Evolutionary conservation across 2,888 invertebrate genomes (phyloP), one percentile per base, ranked within the genome.

Genomic region (Catocala sponsa): DNA sequence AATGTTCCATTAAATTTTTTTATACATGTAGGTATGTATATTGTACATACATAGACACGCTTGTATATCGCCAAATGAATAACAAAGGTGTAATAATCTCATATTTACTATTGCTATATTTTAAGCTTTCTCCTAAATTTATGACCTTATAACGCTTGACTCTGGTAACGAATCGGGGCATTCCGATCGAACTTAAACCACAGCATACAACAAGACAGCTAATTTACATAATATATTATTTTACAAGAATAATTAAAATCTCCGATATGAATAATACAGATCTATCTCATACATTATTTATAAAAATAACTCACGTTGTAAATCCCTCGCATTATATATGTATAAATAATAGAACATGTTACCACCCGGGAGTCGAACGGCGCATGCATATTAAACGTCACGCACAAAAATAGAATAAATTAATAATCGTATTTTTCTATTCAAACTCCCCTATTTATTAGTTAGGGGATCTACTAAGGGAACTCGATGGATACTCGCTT

Each of bases 321-420:
- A 25, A 77, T 69, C 68, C 69, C 69, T n/a, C 42, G 61, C 60
- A 73, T 74, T 68, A 74, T 69, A 74, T 71, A 68, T 60, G 67
- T 73, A 57, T 75, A 79, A 75, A 73, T 77, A 79, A 79, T 81
- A 76, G 69, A 74, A 44, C 70, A 59, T 65, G 62, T 59, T 58
- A 43, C 54, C 55, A 59, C 67, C 65, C 57, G 74, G 67, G 70
- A 73, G 67, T 68, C 70, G 71, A 75, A 75, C 73, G 55, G 43
- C 73, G 80, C 84, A 79, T 88, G 90, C 90, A 91, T 91, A 91
- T 89, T 91, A 90, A 90, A 87, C 82, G 83, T 85, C 90, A 87
- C 90, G 86, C 78, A 78, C 88, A 86, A 87, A 88, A 89, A 91
- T 91, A 90, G 86, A 89, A 91, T 91, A 90, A 88, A 91, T 91